These are phyloP conservation scores for Uloborus plumipes DNA, from an alignment of 2,888 invertebrate species.

Conservation along the genomic window DNA sequence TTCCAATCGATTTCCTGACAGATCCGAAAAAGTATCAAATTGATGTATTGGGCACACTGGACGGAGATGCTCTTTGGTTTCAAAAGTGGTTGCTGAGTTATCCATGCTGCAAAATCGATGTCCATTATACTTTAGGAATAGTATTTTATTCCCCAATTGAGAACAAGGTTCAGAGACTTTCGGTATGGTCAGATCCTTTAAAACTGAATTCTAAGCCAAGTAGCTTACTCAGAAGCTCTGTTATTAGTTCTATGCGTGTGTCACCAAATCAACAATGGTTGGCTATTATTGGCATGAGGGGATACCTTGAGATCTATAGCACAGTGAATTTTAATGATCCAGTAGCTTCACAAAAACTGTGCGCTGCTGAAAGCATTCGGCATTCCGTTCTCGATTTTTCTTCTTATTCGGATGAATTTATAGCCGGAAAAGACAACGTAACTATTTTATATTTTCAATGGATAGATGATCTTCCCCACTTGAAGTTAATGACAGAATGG, in stretches of 20 bases:
- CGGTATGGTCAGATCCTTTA: not conserved
- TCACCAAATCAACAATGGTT: constrained; percentile 22
- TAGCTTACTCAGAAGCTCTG: not conserved
- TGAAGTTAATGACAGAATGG: constrained; percentile 15
- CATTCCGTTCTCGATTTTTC: constrained; percentile 11
- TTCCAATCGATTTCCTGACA: constrained; percentile 13
- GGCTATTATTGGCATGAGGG: constrained; percentile 2
- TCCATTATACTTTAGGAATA: constrained; percentile 14
- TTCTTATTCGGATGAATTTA: not conserved
- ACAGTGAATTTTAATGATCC: not conserved
- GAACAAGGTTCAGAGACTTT: constrained; percentile 6
- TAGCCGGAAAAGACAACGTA: constrained; percentile 17
- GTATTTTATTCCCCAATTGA: constrained; percentile 13
- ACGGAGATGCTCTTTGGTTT: constrained; percentile 8
- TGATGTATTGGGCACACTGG: constrained; percentile 16
- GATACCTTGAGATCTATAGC: constrained; percentile 16
- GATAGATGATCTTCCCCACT: not conserved
- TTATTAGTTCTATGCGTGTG: not conserved
- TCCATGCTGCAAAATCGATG: constrained; percentile 8
- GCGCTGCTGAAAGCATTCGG: not conserved
- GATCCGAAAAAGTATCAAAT: constrained; percentile 20
- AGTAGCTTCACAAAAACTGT: not conserved
- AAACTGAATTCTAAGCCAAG: not conserved
- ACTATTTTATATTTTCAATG: constrained; percentile 14
- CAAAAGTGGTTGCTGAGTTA: constrained; percentile 13